Base-by-base conservation (phyloP, 2,888 invertebrate genomes). In the Dromius quadrimaculatus region DNA sequence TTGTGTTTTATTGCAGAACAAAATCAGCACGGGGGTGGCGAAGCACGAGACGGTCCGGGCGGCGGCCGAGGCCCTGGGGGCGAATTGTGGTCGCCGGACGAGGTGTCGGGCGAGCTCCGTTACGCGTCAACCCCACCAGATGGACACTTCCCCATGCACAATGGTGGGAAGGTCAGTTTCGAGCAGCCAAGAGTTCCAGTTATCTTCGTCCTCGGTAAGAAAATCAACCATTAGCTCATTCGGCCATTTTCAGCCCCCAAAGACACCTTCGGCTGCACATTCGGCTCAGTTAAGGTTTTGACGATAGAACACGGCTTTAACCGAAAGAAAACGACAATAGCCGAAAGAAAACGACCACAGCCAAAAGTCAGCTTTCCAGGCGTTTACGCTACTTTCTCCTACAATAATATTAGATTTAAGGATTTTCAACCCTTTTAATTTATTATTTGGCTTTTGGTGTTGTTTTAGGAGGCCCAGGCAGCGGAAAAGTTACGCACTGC, bases 401-500 rank as follows among this genome's bases (percentile, higher is more conserved):
- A n/a, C n/a, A n/a, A n/a, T n/a, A n/a, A n/a, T n/a, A n/a, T n/a
- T n/a, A n/a, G n/a, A n/a, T n/a, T n/a, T n/a, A n/a, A n/a, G n/a
- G n/a, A n/a, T n/a, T n/a, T n/a, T n/a, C n/a, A n/a, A n/a, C n/a
- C n/a, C n/a, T n/a, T n/a, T n/a, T n/a, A n/a, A n/a, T n/a, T n/a
- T n/a, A n/a, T n/a, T n/a, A n/a, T n/a, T 41, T 57, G 71, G 69
- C 74, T 69, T 73, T 41, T 43, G 13, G 19, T 43, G 4, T 54
- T 11, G 66, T 77, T 78, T 11, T 79, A 93, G 95, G 97, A 78
- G 97, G 97, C 74, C 97, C 97, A 74, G 97, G 97, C 76, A 95
- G 95, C 83, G 97, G 97, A 47, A 97, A 97, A 90, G 97, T 97
- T 86, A 97, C 97, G 78, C 97, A 97, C 83, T 97, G 97, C 85